phyloP scores from a whole-genome alignment of 2,797 vertebrate species.

The Anguilla megastoma region DNA sequence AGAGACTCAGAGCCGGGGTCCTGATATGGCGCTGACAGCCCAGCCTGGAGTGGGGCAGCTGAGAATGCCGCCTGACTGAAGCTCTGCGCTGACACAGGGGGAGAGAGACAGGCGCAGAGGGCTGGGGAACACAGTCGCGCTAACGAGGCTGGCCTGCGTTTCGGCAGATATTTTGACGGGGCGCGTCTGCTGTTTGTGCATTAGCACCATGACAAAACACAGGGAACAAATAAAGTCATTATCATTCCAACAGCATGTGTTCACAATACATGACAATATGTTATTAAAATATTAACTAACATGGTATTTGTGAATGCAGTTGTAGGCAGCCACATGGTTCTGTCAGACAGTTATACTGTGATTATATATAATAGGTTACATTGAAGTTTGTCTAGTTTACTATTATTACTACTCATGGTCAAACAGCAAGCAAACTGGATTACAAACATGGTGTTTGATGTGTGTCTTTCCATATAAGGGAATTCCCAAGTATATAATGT shows the following conservation, averaged over 20 bases:
- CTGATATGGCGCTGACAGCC: slow-evolving; percentile 57
- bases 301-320: background rate
- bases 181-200: background rate
- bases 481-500: background rate
- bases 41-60: slow-evolving; percentile 56
- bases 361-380: no score
- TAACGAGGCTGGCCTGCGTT: slow-evolving; percentile 48
- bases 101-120: slow-evolving; percentile 29
- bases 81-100: background rate
- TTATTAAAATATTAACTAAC: background rate
- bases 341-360: background rate
- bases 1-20: slow-evolving; percentile 34
- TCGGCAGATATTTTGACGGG: background rate
- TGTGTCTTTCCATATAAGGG: background rate
- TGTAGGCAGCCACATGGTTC: background rate
- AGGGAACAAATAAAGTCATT: background rate
- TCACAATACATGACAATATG: background rate
- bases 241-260: background rate
- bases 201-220: background rate
- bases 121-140: slow-evolving; percentile 41
- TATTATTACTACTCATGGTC: background rate
- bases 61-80: slow-evolving; percentile 54
- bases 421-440: background rate
- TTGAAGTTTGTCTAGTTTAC: background rate
- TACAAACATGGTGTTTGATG: background rate